Conservation (phyloP, 2,888 invertebrate genomes). For the Zaprionus obscuricornis region DNA sequence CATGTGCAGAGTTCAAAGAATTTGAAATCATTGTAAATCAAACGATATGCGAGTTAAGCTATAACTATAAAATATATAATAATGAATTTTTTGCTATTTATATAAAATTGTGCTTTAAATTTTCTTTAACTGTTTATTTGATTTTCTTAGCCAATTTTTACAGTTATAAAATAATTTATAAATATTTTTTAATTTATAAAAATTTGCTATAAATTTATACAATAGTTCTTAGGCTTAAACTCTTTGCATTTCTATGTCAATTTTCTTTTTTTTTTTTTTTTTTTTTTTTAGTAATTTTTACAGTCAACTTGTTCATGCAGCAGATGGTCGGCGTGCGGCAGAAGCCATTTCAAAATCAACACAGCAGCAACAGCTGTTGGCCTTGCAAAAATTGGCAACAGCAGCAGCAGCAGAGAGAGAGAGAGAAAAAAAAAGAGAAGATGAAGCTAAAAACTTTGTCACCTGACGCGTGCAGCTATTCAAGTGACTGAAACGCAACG, state of each 20-base stretch:
- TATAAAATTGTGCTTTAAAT: too few relatives aligned
- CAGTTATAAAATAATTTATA: too few relatives aligned
- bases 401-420: constrained; percentile 7
- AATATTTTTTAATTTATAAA: too few relatives aligned
- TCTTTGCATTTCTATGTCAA: constrained; percentile 10
- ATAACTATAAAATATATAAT: too few relatives aligned
- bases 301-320: constrained; percentile 58
- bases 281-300: constrained; percentile 44
- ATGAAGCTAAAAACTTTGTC: constrained; percentile 53
- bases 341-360: constrained; percentile 48
- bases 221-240: too few relatives aligned
- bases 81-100: too few relatives aligned
- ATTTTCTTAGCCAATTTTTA: too few relatives aligned
- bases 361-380: constrained; percentile 58
- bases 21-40: too few relatives aligned
- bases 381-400: constrained; percentile 38
- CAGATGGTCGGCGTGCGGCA: constrained; percentile 14
- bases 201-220: too few relatives aligned
- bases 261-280: constrained; percentile 27
- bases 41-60: too few relatives aligned
- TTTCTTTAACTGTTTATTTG: too few relatives aligned
- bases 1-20: too few relatives aligned
- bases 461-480: constrained; percentile 70
- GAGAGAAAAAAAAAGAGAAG: constrained; percentile 2
- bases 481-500: constrained; percentile 24